Evolutionary conservation across 2,888 invertebrate species (phyloP), one percentile per base, ranked within the genome.

Genomic region (Watsonalla binaria): DNA sequence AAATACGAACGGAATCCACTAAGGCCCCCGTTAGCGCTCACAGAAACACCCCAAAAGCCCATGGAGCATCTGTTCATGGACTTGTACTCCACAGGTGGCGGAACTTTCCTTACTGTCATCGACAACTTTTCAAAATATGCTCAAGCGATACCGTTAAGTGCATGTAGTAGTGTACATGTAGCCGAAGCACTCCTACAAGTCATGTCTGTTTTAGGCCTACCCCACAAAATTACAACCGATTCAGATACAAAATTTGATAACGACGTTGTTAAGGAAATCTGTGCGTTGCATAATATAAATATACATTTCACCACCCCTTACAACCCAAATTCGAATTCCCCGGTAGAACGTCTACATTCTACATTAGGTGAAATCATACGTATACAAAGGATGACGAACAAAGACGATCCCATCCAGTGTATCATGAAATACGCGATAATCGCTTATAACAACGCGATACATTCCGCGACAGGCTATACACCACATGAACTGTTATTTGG

Each of bases 1-100:
- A 72, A 69, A 63, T 69, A 71, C 14, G 70, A 71, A 57, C 47
- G 68, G 0, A 68, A 70, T 7, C 71, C 68, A 0, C 34, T 70
- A 24, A 68, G 61, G 59, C 9, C 57, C 55, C 66, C 68, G 5
- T 33, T 71, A 13, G 42, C 67, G 0, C 14, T 71, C 11, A 72
- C 68, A 6, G 60, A 72, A 54, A 46, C 46, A 5, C 46, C 13
- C 7, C 5, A 13, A 6, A 46, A 14, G 8, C 46, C 46, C 7
- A 14, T 57, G 58, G 60, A 59, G 56, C 55, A 61, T 1, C 53
- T 57, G 54, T 59, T 62, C 5, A 62, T 62, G 59, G 59, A 61
- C 34, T 15, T 63, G 0, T 62, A 62, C 7, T 56, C 50, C 0
- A 61, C 54, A 6, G 62, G 59, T 47, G 58, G 63, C 5, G 47